Percentiles rank a stretch among this genome's conserved stretches.
phyloP scores from a whole-genome alignment of 2,888 invertebrate genomes.

The Xestobium rufovillosum region DNA sequence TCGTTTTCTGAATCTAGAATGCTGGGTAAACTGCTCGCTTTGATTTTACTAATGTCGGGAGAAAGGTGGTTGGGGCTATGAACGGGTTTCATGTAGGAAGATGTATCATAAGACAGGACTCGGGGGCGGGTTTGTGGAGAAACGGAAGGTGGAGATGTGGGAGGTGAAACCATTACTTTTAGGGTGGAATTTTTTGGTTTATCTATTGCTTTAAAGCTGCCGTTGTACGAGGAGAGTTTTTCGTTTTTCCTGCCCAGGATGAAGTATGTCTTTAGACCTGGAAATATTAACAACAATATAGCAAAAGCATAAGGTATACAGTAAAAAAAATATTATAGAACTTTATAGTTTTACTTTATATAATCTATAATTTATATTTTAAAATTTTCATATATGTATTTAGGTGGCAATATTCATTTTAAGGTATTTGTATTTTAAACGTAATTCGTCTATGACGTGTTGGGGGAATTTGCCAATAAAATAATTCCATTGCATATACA shows the following conservation, averaged over 20 bases:
- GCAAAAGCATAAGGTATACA: too few relatives aligned
- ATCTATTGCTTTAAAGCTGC: constrained; percentile 36
- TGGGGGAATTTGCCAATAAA: too few relatives aligned
- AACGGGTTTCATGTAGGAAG: constrained; percentile 29
- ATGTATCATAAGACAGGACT: constrained; percentile 39
- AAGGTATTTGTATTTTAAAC: too few relatives aligned
- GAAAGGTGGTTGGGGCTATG: constrained; percentile 51
- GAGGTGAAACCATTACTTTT: constrained; percentile 56
- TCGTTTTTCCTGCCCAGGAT: constrained; percentile 67
- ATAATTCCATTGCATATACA: too few relatives aligned
- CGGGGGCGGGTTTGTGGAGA: constrained; percentile 39
- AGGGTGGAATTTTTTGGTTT: constrained; percentile 43
- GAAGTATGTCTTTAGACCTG: constrained; percentile 81
- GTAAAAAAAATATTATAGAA: too few relatives aligned
- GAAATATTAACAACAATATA: constrained; percentile 24
- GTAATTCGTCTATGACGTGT: too few relatives aligned
- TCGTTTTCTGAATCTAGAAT: constrained; percentile 72
- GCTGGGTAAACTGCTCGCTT: constrained; percentile 75
- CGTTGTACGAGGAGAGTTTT: constrained; percentile 38
- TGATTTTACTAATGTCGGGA: constrained; percentile 53
- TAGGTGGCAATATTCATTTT: too few relatives aligned
- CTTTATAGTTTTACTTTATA: too few relatives aligned
- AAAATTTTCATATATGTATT: too few relatives aligned
- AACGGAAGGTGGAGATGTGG: constrained; percentile 39
- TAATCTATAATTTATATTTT: too few relatives aligned